Evolutionary conservation across 2,797 vertebrate genomes (phyloP).

Genomic region (Cyclopterus lumpus): DNA sequence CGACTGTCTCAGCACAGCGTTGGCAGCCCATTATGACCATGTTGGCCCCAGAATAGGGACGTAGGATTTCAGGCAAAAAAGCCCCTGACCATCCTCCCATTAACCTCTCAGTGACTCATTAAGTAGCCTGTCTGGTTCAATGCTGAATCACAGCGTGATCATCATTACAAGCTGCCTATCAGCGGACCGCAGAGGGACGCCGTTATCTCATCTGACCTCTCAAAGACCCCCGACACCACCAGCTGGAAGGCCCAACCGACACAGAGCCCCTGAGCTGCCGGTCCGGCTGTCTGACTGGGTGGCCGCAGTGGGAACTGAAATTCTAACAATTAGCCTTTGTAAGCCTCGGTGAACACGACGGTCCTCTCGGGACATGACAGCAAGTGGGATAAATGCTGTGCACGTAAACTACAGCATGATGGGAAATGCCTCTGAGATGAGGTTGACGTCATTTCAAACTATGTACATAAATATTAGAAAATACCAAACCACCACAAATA

Average conservation of each 20-base stretch:
- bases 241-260: conserved; percentile 28
- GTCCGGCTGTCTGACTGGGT: neutral
- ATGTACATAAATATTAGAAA: neutral
- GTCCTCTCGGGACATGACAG: conserved; percentile 12
- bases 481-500: neutral
- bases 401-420: neutral
- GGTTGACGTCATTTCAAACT: neutral
- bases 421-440: neutral
- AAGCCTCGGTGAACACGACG: conserved; percentile 9
- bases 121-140: conserved; percentile 34
- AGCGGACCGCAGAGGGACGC: conserved; percentile 5
- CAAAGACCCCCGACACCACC: conserved; percentile 16
- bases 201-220: conserved; percentile 38
- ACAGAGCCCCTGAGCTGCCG: conserved; percentile 20
- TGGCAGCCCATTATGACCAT: conserved; percentile 2
- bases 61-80: conserved; percentile 19
- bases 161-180: conserved; percentile 26
- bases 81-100: conserved; percentile 15
- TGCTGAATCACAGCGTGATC: conserved; percentile 19
- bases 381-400: conserved; percentile 14
- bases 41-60: neutral
- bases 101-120: conserved; percentile 34
- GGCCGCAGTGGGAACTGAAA: conserved; percentile 15
- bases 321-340: conserved; percentile 3
- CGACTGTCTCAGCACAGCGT: conserved; percentile 4